Base-by-base conservation (phyloP, 2,888 invertebrate species). In the Nudaria mundana region DNA sequence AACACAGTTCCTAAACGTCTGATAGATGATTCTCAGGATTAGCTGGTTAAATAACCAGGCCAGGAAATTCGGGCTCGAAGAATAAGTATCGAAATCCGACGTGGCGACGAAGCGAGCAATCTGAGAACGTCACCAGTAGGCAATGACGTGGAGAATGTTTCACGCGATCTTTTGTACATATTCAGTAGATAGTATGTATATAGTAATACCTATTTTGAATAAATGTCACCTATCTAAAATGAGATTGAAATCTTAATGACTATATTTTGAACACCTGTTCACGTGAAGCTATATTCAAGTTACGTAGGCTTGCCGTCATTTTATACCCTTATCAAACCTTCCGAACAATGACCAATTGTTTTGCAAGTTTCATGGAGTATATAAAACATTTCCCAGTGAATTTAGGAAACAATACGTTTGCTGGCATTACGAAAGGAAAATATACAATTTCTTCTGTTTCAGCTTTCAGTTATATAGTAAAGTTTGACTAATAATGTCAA, bases 301-400 rank as follows among this genome's bases (percentile, higher is more conserved):
- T 45, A 58, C 56, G 34, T 49, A 10, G 43, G 14, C 13, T 20
- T 18, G 14, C n/a, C 30, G 28, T 14, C 38, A 13, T 49, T 52
- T 60, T 63, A 54, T 18, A 24, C 11, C 28, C 57, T 81, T 81
- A 81, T 81, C 82, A 41, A 40, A 40, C n/a, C 23, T 29, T 34
- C n/a, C 33, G 48, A 76, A 85, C 85, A 85, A 85, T 83, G 43
- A 72, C n/a, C 69, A 52, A 83, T 85, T 85, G 84, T 85, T 76
- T 69, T 52, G 51, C 44, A 36, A 41, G 65, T 58, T 60, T 48
- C 37, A 32, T 38, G 37, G 44, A 73, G 78, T 81, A 76, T 83
- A 81, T 81, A 83, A 81, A 84, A 81, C 81, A 66, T 59, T 51
- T 16, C 7, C 30, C 30, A 37, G 12, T 20, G 8, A 49, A 56